Evolutionary conservation across 2,888 invertebrate species (phyloP).

Genomic region (Agriopis leucophaearia): DNA sequence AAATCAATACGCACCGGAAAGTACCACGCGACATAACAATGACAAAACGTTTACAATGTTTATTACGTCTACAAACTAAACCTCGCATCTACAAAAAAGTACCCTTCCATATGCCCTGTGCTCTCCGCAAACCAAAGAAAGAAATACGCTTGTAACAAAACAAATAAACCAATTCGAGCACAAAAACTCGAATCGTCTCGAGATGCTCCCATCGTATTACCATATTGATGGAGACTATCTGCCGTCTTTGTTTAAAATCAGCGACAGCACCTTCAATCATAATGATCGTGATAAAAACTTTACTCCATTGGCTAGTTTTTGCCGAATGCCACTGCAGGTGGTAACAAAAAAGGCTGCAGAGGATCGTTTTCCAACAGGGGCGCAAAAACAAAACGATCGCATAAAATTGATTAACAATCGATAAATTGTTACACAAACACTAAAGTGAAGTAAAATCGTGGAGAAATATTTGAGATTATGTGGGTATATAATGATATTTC

Average conservation of each 20-base stretch:
- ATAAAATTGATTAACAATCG: slow-evolving; percentile 42
- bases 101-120: slow-evolving; percentile 66
- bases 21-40: slow-evolving; percentile 48
- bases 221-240: slow-evolving; percentile 84
- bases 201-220: slow-evolving; percentile 72
- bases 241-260: slow-evolving; percentile 84
- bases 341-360: slow-evolving; percentile 62
- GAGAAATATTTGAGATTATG: not conserved
- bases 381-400: slow-evolving; percentile 47
- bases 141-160: slow-evolving; percentile 79
- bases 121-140: slow-evolving; percentile 77
- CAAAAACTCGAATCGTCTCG: slow-evolving; percentile 73
- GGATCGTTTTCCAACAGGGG: slow-evolving; percentile 42
- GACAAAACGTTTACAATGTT: slow-evolving; percentile 45
- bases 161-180: slow-evolving; percentile 83
- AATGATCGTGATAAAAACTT: slow-evolving; percentile 73
- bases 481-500: not conserved
- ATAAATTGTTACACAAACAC: slow-evolving; percentile 38
- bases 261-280: slow-evolving; percentile 84
- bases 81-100: slow-evolving; percentile 43
- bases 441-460: not conserved
- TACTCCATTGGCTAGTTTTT: slow-evolving; percentile 75
- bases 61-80: slow-evolving; percentile 48
- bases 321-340: slow-evolving; percentile 72
- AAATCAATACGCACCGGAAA: slow-evolving; percentile 53